Evolutionary conservation across 2,888 invertebrate genomes (phyloP).

Genomic region (Tenthredo mesomela): DNA sequence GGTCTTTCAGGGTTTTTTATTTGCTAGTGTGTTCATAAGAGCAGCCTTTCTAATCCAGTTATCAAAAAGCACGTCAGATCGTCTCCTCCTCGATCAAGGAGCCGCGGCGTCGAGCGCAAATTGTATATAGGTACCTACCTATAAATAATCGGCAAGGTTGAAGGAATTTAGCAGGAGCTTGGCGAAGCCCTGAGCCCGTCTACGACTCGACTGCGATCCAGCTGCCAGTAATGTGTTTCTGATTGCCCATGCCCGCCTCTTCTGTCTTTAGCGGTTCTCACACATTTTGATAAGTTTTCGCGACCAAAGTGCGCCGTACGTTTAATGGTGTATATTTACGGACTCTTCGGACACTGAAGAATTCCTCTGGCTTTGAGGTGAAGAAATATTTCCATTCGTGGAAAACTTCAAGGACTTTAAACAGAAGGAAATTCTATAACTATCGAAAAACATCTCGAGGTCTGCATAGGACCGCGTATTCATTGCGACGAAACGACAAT

Average conservation of each 20-base stretch:
- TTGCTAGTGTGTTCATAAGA: not conserved
- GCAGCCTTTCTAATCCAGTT: constrained; percentile 24
- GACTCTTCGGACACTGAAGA: not conserved
- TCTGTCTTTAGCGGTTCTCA: constrained; percentile 48
- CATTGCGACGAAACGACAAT: not conserved
- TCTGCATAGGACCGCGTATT: constrained; percentile 2
- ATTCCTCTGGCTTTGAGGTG: not conserved
- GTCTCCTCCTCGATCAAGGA: constrained; percentile 13
- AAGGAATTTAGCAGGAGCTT: constrained; percentile 37
- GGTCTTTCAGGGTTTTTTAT: not conserved
- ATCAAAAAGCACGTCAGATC: constrained; percentile 24
- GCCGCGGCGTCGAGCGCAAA: not conserved
- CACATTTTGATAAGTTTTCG: not conserved
- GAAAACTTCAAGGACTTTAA: not conserved
- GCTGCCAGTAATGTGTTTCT: constrained; percentile 75
- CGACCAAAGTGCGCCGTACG: not conserved
- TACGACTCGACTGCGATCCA: constrained; percentile 57
- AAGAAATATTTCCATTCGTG: not conserved
- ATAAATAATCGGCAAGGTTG: constrained; percentile 17
- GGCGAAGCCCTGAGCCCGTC: constrained; percentile 28
- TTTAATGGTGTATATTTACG: not conserved
- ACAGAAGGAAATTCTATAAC: not conserved
- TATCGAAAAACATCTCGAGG: not conserved
- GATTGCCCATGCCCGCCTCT: constrained; percentile 70
- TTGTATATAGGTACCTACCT: constrained; percentile 21